Base-by-base conservation (phyloP, 2,797 vertebrate genomes). In the Champsocephalus gunnari region DNA sequence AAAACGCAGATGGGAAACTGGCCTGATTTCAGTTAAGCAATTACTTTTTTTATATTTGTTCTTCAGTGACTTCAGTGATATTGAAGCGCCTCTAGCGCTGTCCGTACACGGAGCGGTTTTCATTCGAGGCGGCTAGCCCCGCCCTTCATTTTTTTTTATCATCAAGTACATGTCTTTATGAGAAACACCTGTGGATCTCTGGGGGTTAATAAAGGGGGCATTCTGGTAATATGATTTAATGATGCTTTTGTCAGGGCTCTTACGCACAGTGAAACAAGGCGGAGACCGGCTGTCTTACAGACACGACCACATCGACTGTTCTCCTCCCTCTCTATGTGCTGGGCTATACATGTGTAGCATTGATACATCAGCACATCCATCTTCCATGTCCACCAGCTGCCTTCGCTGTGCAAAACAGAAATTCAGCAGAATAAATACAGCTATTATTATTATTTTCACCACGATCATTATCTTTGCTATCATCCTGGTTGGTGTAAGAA, bases 341-440 rank as follows among this genome's bases (percentile, higher is more conserved):
- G 72, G 75, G 72, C 64, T 72, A 71, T 79, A 77, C 71, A 86
- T 75, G 82, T 85, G 87, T 87, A 91, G 89, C 80, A 80, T 89
- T 89, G 93, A 94, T 88, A 86, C 92, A 94, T 90, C 91, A 86
- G 89, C 85, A 88, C 87, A 81, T 87, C 82, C 84, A 69, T 79
- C 75, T 93, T 96, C 92, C 93, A 78, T 81, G 86, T 95, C 95
- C 95, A 96, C 95, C 97, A 98, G 97, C 97, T 98, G 97, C 97
- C 97, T 95, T 97, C 94, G 96, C 97, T 99, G 97, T 99, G 98
- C 97, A 99, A 99, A 99, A 97, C 96, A 96, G 96, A 95, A 96
- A 96, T 83, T 89, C 86, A 91, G 91, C 96, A 97, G 97, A 99
- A 99, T 99, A 99, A 99, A 99, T 99, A 99, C 95, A 92, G 77